phyloP scores from a whole-genome alignment of 2,113 vertebrate genomes.

The Calyptommatus sinebrachiatus region DNA sequence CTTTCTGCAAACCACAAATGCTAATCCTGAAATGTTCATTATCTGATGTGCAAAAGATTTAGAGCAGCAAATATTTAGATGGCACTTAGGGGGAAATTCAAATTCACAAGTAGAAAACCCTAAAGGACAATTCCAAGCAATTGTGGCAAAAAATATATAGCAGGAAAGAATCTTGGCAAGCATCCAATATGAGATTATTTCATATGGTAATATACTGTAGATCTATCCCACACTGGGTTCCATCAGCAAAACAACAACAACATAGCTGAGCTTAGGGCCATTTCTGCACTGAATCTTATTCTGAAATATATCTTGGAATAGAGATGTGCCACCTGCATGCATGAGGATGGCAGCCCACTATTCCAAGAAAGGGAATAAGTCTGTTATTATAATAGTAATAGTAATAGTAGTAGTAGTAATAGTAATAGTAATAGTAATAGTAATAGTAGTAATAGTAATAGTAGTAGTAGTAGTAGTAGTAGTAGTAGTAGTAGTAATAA shows the following conservation, averaged over 20 bases:
- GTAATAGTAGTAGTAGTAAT: too few relatives aligned
- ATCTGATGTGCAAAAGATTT: slow-evolving; percentile 4
- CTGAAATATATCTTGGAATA: too few relatives aligned
- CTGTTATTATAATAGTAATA: too few relatives aligned
- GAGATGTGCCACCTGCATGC: background rate
- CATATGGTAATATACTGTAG: background rate
- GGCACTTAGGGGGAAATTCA: slow-evolving; percentile 21
- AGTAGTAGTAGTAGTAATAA: too few relatives aligned
- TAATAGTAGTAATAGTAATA: too few relatives aligned
- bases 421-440: too few relatives aligned
- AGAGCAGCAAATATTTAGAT: slow-evolving; percentile 18
- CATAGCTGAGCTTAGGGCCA: background rate
- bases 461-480: too few relatives aligned
- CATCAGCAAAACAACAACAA: background rate
- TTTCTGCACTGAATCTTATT: too few relatives aligned
- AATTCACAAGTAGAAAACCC: background rate
- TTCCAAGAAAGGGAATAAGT: too few relatives aligned
- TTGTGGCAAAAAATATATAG: background rate
- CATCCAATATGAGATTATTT: background rate
- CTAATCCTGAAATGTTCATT: slow-evolving; percentile 25
- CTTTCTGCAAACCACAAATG: slow-evolving; percentile 30
- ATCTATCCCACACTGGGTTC: slow-evolving; percentile 10
- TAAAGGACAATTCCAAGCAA: slow-evolving; percentile 3
- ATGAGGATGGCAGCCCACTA: too few relatives aligned
- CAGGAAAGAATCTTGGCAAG: background rate